Evolutionary conservation across 2,797 vertebrate genomes (phyloP).

Genomic region (Danio jaintianensis): DNA sequence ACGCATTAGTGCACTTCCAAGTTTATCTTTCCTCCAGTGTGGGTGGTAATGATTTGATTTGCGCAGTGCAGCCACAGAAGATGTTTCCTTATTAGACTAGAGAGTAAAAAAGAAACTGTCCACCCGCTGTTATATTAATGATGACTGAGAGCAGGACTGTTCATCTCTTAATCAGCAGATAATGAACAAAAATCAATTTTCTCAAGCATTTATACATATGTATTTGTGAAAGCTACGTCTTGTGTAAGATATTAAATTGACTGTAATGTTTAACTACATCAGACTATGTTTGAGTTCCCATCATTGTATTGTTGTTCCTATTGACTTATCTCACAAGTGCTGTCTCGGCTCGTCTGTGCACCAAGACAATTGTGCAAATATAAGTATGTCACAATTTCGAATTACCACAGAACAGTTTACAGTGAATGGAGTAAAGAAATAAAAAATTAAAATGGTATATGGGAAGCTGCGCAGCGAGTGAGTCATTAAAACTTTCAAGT

Average conservation of each 20-base stretch:
- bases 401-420: not conserved
- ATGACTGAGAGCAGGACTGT: slow-evolving; percentile 9
- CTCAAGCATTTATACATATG: not conserved
- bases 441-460: slow-evolving; percentile 12
- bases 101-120: slow-evolving; percentile 59
- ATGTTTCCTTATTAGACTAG: slow-evolving; percentile 80
- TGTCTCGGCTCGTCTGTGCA: not conserved
- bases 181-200: not conserved
- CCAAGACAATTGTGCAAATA: slow-evolving; percentile 19
- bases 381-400: slow-evolving; percentile 27
- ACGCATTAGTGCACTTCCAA: slow-evolving; percentile 75
- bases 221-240: not conserved
- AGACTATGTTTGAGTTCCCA: not conserved
- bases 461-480: slow-evolving; percentile 18
- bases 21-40: slow-evolving; percentile 83
- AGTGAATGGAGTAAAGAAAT: slow-evolving; percentile 19
- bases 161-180: slow-evolving; percentile 6
- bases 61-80: slow-evolving; percentile 71
- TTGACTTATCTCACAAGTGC: slow-evolving; percentile 18
- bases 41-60: slow-evolving; percentile 84
- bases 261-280: not conserved
- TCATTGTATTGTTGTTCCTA: not conserved
- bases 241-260: not conserved
- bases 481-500: slow-evolving; percentile 29
- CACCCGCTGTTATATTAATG: slow-evolving; percentile 31